Base-by-base conservation (phyloP, 2,113 vertebrate genomes). In the Nyctibius bracteatus region DNA sequence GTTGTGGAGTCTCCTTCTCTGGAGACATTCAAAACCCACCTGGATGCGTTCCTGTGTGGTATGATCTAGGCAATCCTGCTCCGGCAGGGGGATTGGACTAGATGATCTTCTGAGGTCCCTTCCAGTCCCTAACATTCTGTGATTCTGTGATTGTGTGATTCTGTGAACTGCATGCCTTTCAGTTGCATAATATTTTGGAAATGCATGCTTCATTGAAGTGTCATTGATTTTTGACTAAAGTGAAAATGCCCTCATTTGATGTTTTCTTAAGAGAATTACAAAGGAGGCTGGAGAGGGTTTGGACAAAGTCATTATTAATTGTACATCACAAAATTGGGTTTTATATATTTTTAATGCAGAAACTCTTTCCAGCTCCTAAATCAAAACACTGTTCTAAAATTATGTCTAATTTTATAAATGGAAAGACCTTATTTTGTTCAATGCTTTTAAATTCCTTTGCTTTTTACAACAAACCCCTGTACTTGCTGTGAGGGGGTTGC, bases 151-250 rank as follows among this genome's bases (percentile, higher is more conserved):
- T n/a, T n/a, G n/a, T n/a, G n/a, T n/a, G n/a, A n/a, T n/a, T n/a
- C n/a, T n/a, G n/a, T n/a, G n/a, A n/a, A n/a, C 77, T 79, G 12
- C 78, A 82, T 93, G 94, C 88, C 70, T 98, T 87, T 97, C n/a
- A 25, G 89, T 96, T 98, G 71, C 72, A 59, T 97, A 97, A 97
- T 95, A 86, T 96, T 98, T 98, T 96, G 92, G 88, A 97, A 96
- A 97, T 95, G 86, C 84, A 96, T 97, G 97, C 96, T 97, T 97
- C 96, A 92, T 96, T 98, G 97, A 97, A 97, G 94, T 94, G 87
- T 93, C 97, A 98, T 98, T 98, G 98, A 98, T 98, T 98, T 98
- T 97, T 96, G 97, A 94, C 96, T 97, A 96, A 97, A 98, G 91
- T 90, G 86, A 98, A 98, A 96, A 98, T 98, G 92, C 92, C 95